Evolutionary conservation across 2,797 vertebrate genomes (phyloP), one percentile per base, ranked within the genome.

Genomic region (Scolopax rusticola): DNA sequence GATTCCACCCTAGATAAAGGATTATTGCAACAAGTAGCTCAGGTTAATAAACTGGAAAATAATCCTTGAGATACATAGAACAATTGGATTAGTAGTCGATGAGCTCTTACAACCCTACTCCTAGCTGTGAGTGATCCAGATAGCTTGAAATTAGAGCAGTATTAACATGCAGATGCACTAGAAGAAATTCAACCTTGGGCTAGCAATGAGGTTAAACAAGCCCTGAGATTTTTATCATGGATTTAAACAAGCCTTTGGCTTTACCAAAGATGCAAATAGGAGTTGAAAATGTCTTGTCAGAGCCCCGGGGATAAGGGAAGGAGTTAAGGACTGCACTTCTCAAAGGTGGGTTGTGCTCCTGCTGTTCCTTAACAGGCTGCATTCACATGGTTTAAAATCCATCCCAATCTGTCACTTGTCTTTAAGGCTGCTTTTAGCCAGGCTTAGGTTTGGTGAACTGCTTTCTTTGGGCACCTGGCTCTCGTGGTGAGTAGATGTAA

Each of bases 1-100:
- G 93, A 81, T 93, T 84, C 48, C 61, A 11, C 30, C 54, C 5
- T 3, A 57, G 79, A 38, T 71, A 61, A 65, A 68, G 61, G 69
- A 76, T 91, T 84, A 81, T 56, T 75, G 80, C 90, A 93, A 68
- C 91, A 86, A 71, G 88, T 75, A 84, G 65, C 73, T 88, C 91
- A 25, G 79, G 70, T 75, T 71, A 53, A 76, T 78, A 81, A 86
- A 84, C 38, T 54, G 83, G 65, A 69, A 95, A 95, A 94, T 84
- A 90, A 81, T 78, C 91, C 70, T 41, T 21, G 68, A 64, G 87
- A 75, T 73, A 16, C 4, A 65, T 33, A 61, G 88, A 86, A 56
- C 61, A 56, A 32, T 84, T 81, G 80, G 88, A 86, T 96, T 93
- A 84, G 73, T 18, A 36, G 65, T 5, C 74, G 82, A 57, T 84